phyloP scores from a whole-genome alignment of 2,797 vertebrate genomes.

The Zalophus californianus region DNA sequence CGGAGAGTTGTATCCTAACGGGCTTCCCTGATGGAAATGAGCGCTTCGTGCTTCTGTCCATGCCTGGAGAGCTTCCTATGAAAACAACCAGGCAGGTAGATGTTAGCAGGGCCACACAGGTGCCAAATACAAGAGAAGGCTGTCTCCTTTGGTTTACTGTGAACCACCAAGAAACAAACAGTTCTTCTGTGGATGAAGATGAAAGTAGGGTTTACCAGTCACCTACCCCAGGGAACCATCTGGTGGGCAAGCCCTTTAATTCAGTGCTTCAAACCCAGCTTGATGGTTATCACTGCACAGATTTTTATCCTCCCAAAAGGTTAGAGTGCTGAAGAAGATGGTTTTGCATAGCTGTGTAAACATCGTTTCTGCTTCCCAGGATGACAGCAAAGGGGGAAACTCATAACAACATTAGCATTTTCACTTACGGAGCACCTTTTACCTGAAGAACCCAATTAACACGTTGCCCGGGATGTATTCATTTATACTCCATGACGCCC shows the following conservation, averaged over 20 bases:
- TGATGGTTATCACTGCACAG: neutral
- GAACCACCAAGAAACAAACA: neutral
- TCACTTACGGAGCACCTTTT: slow-evolving; percentile 73
- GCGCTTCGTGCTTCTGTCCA: neutral
- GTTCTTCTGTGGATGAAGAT: slow-evolving; percentile 40
- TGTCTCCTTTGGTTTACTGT: neutral
- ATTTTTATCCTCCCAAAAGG: slow-evolving; percentile 66
- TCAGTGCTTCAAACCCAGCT: slow-evolving; percentile 12
- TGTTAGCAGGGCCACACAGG: neutral
- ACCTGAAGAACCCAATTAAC: slow-evolving; percentile 72
- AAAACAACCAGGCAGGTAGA: neutral
- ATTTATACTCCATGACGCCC: slow-evolving; percentile 60
- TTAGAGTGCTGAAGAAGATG: slow-evolving; percentile 24
- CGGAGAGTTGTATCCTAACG: neutral
- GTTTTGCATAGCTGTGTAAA: slow-evolving; percentile 34
- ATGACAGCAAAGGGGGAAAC: slow-evolving; percentile 9
- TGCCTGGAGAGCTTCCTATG: neutral
- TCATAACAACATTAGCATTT: slow-evolving; percentile 65
- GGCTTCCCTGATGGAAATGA: neutral
- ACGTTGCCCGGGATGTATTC: slow-evolving; percentile 32
- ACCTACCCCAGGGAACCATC: neutral
- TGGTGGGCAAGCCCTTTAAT: neutral
- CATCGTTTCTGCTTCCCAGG: slow-evolving; percentile 10
- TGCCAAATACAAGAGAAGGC: neutral
- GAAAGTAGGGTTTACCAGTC: neutral